Conservation (phyloP, 2,888 invertebrate genomes). For the Hetaerina titia region DNA sequence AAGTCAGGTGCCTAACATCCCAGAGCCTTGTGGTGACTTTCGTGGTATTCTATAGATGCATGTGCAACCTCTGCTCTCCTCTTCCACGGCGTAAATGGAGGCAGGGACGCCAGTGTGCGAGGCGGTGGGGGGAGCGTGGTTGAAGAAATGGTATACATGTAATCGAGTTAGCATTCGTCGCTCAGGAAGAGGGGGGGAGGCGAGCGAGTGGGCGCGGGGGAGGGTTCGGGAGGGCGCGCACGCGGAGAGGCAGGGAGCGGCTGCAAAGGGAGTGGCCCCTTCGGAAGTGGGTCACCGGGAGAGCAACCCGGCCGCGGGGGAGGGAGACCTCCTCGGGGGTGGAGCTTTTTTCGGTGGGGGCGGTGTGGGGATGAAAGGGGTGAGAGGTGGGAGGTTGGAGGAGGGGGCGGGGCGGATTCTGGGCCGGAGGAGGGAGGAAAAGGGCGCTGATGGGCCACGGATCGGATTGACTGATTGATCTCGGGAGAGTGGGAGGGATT, state of each 20-base stretch:
- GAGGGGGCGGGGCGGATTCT: not conserved
- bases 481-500: not conserved
- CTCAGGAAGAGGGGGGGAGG: not conserved
- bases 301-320: not conserved
- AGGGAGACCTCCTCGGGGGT: not conserved
- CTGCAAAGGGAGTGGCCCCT: not conserved
- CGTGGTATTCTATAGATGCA: not conserved
- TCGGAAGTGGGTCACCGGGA: conserved; percentile 13
- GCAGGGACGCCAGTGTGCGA: too few species aligned
- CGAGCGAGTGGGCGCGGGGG: not conserved
- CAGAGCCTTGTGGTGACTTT: not conserved
- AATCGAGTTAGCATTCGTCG: conserved; percentile 2
- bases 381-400: not conserved
- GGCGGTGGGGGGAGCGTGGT: too few species aligned
- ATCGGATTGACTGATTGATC: conserved; percentile 17
- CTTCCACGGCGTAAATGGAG: too few species aligned
- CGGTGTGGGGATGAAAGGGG: not conserved
- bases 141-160: not conserved
- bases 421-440: not conserved
- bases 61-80: not conserved
- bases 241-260: too few species aligned
- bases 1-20: not conserved
- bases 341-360: not conserved
- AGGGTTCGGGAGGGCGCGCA: not conserved
- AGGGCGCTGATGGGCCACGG: not conserved